Evolutionary conservation across 2,888 invertebrate species (phyloP).

Genomic region (Lapara coniferarum): DNA sequence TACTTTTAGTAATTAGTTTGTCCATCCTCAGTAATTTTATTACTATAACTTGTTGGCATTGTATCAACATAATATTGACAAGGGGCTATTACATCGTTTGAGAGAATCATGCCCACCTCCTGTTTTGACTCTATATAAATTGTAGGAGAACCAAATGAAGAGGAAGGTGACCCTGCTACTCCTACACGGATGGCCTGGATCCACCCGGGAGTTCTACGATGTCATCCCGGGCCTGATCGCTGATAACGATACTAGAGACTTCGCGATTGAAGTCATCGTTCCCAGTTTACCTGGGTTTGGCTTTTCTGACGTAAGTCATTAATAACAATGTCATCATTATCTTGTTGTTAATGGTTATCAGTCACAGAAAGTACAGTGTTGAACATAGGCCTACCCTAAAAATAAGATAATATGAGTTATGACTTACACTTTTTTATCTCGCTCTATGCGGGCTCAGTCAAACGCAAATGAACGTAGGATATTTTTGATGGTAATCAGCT

Average conservation of each 20-base stretch:
- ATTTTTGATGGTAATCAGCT: too few species aligned
- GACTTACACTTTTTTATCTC: too few species aligned
- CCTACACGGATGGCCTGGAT: slow-evolving; percentile 94
- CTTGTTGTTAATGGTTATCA: neutral
- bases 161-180: slow-evolving; percentile 85
- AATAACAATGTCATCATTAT: neutral
- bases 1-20: too few species aligned
- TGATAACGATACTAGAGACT: slow-evolving; percentile 76
- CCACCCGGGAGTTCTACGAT: slow-evolving; percentile 89
- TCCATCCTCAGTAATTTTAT: too few species aligned
- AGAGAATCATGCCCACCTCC: too few species aligned
- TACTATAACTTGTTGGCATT: too few species aligned
- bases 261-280: slow-evolving; percentile 85
- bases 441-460: too few species aligned
- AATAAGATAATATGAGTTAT: too few species aligned
- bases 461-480: too few species aligned
- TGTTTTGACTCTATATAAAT: neutral
- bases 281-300: slow-evolving; percentile 83
- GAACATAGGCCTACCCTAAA: neutral
- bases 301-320: slow-evolving; percentile 64
- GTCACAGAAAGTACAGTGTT: too few species aligned
- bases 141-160: slow-evolving; percentile 1
- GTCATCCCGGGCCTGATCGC: slow-evolving; percentile 86
- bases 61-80: too few species aligned
- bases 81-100: too few species aligned